A percentile compares a stretch with the other conserved stretches of the same genome.
Conservation (phyloP, 1,140 invertebrate genomes). For the Drosophila rhopaloa region DNA sequence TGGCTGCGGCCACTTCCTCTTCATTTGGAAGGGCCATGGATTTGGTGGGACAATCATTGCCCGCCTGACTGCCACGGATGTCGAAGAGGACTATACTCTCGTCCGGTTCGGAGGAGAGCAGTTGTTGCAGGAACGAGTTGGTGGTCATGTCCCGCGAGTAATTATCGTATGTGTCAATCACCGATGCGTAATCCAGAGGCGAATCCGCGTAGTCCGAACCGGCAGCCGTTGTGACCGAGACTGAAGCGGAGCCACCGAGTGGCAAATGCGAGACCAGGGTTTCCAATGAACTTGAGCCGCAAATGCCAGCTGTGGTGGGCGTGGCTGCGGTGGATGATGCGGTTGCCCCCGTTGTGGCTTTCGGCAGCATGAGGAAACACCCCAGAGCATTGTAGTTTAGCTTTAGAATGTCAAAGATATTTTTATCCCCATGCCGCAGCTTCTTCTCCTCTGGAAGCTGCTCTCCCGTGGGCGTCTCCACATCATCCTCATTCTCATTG, state of each 20-base stretch:
- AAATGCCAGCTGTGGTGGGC: conserved; percentile 36
- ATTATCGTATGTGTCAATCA: conserved; percentile 57
- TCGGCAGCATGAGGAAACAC: conserved; percentile 76
- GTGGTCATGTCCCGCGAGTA: conserved; percentile 33
- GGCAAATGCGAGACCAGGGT: conserved; percentile 55
- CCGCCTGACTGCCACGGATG: conserved; percentile 57
- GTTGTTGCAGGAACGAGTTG: conserved; percentile 60
- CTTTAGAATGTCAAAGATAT: conserved; percentile 76
- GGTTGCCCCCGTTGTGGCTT: conserved; percentile 54
- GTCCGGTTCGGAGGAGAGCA: conserved; percentile 52
- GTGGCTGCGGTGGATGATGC: conserved; percentile 31
- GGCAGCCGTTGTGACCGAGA: conserved; percentile 51
- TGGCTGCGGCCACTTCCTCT: conserved; percentile 28
- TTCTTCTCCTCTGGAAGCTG: conserved; percentile 30
- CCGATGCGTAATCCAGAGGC: conserved; percentile 54
- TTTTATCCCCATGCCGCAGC: conserved; percentile 73
- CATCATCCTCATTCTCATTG: conserved; percentile 41
- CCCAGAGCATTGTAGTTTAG: conserved; percentile 77
- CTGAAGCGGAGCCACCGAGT: conserved; percentile 37
- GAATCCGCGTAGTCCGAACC: conserved; percentile 66
- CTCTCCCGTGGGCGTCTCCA: conserved; percentile 14
- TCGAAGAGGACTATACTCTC: conserved; percentile 79
- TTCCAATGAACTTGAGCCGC: conserved; percentile 77
- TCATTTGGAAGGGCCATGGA: conserved; percentile 14
- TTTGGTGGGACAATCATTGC: background rate